Conservation (phyloP, 1,140 invertebrate genomes). For the Lordiphosa mommai region DNA sequence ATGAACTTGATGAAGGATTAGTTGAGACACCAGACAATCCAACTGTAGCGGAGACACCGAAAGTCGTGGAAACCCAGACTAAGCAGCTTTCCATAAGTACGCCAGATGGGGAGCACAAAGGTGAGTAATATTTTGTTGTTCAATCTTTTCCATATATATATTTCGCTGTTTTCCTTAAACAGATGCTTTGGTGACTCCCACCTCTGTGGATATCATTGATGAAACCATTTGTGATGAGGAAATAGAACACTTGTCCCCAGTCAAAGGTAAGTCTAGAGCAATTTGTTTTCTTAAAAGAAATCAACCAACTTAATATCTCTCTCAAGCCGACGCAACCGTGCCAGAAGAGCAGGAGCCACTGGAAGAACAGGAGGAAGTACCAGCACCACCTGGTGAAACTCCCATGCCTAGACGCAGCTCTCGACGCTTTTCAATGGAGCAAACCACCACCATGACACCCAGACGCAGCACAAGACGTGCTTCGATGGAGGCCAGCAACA, state of each 20-base stretch:
- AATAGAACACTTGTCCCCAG: neutral
- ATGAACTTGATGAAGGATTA: neutral
- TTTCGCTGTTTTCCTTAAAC: too few species aligned
- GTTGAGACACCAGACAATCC: neutral
- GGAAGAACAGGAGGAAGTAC: neutral
- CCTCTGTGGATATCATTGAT: neutral
- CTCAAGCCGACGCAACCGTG: neutral
- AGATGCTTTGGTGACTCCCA: neutral
- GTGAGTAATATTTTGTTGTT: neutral
- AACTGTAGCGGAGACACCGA: neutral
- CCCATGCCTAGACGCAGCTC: slow-evolving; percentile 18
- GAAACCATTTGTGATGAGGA: slow-evolving; percentile 16
- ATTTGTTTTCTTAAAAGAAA: neutral
- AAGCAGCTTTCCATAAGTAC: slow-evolving; percentile 1
- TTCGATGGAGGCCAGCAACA: slow-evolving; percentile 31
- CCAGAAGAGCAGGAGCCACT: neutral
- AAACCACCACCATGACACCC: slow-evolving; percentile 29
- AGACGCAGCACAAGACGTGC: slow-evolving; percentile 38
- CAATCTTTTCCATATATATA: neutral
- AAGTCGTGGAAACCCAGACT: neutral
- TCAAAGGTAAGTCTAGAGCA: slow-evolving; percentile 2
- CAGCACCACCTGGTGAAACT: neutral
- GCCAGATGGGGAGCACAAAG: neutral
- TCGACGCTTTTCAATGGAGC: slow-evolving; percentile 30
- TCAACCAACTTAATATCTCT: too few species aligned